These are phyloP conservation scores for Epirrhoe alternata DNA, from an alignment of 2,888 invertebrate species.

Conservation along the genomic window DNA sequence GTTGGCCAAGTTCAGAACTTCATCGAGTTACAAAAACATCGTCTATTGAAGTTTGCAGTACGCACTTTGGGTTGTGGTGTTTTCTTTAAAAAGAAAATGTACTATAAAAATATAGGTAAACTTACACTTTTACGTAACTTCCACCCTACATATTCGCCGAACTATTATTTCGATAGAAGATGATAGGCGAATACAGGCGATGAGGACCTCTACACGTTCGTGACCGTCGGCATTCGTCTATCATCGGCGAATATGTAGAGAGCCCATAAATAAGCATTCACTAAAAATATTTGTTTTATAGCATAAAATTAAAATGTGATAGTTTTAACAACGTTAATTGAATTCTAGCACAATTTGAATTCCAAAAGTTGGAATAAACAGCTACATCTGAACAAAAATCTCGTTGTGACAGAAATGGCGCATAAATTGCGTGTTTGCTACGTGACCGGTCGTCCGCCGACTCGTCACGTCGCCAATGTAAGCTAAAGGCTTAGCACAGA, in stretches of 20 bases:
- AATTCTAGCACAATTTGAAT: not conserved
- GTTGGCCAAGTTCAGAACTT: constrained; percentile 46
- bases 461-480: constrained; percentile 30
- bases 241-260: too few species aligned
- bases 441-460: constrained; percentile 25
- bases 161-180: too few species aligned
- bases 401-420: constrained; percentile 21
- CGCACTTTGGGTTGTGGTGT: constrained; percentile 10
- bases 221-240: too few species aligned
- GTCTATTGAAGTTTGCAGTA: constrained; percentile 21
- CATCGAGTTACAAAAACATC: constrained; percentile 36
- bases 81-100: not conserved
- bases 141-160: too few species aligned
- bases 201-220: too few species aligned
- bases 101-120: too few species aligned
- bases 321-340: too few species aligned
- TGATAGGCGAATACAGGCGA: too few species aligned
- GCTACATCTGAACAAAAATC: constrained; percentile 24
- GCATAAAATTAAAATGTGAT: too few species aligned
- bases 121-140: too few species aligned
- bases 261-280: too few species aligned
- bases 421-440: constrained; percentile 29
- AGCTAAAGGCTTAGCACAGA: constrained; percentile 9
- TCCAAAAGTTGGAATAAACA: constrained; percentile 8
- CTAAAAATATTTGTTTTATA: too few species aligned